Evolutionary conservation across 2,888 invertebrate genomes (phyloP), one percentile per base, ranked within the genome.

Genomic region (Ommatoiulus sabulosus): DNA sequence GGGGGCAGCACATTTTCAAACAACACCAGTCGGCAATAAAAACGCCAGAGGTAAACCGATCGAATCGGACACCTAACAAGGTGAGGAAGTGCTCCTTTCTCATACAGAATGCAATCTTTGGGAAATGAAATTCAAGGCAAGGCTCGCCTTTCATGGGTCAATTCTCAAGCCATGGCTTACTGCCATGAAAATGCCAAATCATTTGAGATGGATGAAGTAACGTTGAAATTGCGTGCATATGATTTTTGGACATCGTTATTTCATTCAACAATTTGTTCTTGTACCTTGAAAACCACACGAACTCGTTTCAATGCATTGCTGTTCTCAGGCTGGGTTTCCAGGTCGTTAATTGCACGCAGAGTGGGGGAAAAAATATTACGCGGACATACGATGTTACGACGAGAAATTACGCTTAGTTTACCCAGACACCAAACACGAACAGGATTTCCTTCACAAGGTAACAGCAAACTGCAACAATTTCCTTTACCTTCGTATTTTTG

Each of bases 271-370:
- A 72, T 72, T 24, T 20, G 63, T 10, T 24, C 72, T 24, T 72
- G 24, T 10, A 48, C 72, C 72, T 72, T 72, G 72, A 72, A 63
- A n/a, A 63, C 20, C 63, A 0, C 63, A 20, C 63, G 20, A 0
- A 57, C 24, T 2, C 15, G 63, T n/a, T 63, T 20, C 5, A 63
- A 17, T 6, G 20, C n/a, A 63, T 63, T 63, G 4, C 63, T 17
- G 17, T 63, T 63, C 63, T 63, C 63, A 63, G 17, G 63, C 17
- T 63, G 63, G n/a, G n/a, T 63, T 63, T 63, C n/a, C 63, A n/a
- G 63, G 63, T 63, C 63, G n/a, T 63, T 63, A 63, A 63, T 63
- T 63, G 63, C n/a, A 63, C 15, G 12, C 63, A 48, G 12, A 7
- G 12, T 48, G 48, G 7, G 7, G 5, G 20, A 7, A 63, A 15